Conservation (phyloP, 1,140 invertebrate species). For the Drosophila leontia region DNA sequence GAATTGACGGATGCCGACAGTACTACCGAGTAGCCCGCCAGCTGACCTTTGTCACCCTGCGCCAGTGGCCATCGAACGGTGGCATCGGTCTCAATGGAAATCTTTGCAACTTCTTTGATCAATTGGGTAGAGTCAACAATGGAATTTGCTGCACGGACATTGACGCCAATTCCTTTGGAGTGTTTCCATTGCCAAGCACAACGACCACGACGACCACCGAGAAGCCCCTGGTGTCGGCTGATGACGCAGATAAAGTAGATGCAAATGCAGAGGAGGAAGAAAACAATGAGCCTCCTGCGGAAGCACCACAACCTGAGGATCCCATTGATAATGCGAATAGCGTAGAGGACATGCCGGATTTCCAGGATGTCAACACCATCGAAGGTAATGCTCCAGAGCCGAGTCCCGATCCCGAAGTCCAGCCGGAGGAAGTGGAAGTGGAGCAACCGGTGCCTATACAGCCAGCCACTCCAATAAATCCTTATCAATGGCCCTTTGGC, state of each 20-base stretch:
- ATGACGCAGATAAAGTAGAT: conserved; percentile 53
- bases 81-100: conserved; percentile 44
- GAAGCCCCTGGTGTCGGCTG: conserved; percentile 34
- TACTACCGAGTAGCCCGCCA: conserved; percentile 62
- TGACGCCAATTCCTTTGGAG: conserved; percentile 53
- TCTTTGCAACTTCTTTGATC: conserved; percentile 89
- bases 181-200: conserved; percentile 62
- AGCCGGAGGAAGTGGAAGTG: conserved; percentile 13
- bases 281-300: conserved; percentile 9
- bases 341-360: conserved; percentile 71
- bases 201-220: conserved; percentile 59
- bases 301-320: conserved; percentile 33
- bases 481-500: conserved; percentile 77
- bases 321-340: conserved; percentile 61
- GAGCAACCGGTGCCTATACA: conserved; percentile 19
- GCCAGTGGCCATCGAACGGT: conserved; percentile 58
- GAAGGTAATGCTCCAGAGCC: conserved; percentile 39
- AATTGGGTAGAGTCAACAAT: conserved; percentile 89
- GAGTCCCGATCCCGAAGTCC: conserved; percentile 3
- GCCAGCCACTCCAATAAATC: conserved; percentile 56
- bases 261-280: conserved; percentile 26
- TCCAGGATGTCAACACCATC: conserved; percentile 84
- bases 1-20: conserved; percentile 86
- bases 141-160: conserved; percentile 90
- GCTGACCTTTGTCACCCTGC: conserved; percentile 59